Evolutionary conservation across 2,113 vertebrate species (phyloP).

Genomic region (Peucedramus taeniatus): DNA sequence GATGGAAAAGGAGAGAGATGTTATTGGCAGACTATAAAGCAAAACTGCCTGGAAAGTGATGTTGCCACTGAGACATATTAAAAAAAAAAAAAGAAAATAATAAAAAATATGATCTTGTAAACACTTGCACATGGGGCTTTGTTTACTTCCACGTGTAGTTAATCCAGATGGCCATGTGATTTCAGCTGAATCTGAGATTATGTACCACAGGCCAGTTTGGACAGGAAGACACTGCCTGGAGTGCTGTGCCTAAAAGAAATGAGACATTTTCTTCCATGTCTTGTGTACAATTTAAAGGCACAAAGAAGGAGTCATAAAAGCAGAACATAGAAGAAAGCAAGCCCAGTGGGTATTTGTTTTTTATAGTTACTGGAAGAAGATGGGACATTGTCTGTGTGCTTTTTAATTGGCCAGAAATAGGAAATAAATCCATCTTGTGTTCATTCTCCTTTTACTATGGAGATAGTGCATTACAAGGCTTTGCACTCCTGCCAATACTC

Average conservation of each 20-base stretch:
- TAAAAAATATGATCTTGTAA: neutral
- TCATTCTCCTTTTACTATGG: neutral
- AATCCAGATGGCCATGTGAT: neutral
- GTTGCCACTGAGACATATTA: neutral
- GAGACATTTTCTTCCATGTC: neutral
- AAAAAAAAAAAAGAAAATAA: no score
- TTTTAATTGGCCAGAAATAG: neutral
- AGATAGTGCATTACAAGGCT: neutral
- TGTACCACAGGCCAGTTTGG: neutral
- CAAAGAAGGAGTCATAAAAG: neutral
- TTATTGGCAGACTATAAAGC: neutral
- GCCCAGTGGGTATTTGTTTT: neutral
- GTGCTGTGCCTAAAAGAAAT: neutral
- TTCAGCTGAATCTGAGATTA: neutral
- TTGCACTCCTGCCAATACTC: neutral
- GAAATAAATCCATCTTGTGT: neutral
- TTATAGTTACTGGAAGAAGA: neutral
- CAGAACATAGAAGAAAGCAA: neutral
- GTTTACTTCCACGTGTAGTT: neutral
- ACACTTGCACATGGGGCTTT: neutral
- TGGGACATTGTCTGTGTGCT: neutral
- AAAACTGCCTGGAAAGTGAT: neutral
- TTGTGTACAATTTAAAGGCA: neutral
- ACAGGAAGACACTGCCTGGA: neutral
- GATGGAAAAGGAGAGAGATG: neutral